These are phyloP conservation scores for Mastacembelus armatus DNA, from an alignment of 2,797 vertebrate species.

Conservation along the genomic window DNA sequence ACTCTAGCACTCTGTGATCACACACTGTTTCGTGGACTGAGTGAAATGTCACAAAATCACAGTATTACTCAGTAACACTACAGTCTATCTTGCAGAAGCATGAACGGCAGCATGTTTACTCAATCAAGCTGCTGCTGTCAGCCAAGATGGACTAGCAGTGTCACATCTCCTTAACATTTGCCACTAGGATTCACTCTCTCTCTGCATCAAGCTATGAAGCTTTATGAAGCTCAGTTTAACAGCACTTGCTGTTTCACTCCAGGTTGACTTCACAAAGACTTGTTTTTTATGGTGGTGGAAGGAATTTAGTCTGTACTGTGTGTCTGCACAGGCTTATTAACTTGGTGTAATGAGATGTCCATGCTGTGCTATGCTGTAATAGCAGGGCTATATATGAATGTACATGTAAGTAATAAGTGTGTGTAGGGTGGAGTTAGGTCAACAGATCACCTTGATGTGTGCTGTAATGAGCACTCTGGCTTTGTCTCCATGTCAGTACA, in stretches of 20 bases:
- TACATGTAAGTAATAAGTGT: constrained; percentile 7
- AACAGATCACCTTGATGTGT: constrained; percentile 72
- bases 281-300: constrained; percentile 13
- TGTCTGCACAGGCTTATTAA: constrained; percentile 30
- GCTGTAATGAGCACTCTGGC: constrained; percentile 68
- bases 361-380: constrained; percentile 32
- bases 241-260: not conserved
- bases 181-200: constrained; percentile 18
- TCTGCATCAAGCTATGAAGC: too few species aligned
- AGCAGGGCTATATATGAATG: constrained; percentile 3
- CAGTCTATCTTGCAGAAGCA: constrained; percentile 8
- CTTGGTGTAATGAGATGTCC: constrained; percentile 41
- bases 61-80: constrained; percentile 24
- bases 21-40: constrained; percentile 24
- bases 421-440: constrained; percentile 56
- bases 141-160: constrained; percentile 28
- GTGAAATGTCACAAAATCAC: constrained; percentile 35
- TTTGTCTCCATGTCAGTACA: constrained; percentile 68
- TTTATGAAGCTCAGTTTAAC: constrained; percentile 21
- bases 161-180: constrained; percentile 66
- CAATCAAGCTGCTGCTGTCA: constrained; percentile 70
- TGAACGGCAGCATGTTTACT: constrained; percentile 15
- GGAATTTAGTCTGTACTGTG: constrained; percentile 16
- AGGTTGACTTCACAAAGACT: constrained; percentile 1
- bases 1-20: not conserved